Percentiles rank a stretch among this genome's conserved stretches.
phyloP scores from a whole-genome alignment of 1,140 invertebrate genomes.

The Eueides isabella region DNA sequence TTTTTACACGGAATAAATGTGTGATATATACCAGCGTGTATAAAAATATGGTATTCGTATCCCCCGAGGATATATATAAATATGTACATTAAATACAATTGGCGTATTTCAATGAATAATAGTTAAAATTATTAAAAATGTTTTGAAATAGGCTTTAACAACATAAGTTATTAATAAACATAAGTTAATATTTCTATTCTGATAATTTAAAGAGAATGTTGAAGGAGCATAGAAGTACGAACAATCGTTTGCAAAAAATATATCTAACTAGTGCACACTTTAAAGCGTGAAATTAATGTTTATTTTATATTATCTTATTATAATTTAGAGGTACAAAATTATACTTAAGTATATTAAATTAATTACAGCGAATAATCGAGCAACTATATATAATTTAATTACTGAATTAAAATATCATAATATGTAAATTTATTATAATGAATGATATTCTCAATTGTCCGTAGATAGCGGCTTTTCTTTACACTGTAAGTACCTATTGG shows the following conservation, averaged over 20 bases:
- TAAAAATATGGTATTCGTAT: neutral
- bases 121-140: too few relatives aligned
- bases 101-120: too few relatives aligned
- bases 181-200: too few relatives aligned
- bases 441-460: constrained; percentile 6
- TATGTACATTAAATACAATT: too few relatives aligned
- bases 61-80: too few relatives aligned
- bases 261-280: neutral
- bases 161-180: too few relatives aligned
- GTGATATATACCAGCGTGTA: neutral
- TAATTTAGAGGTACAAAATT: too few relatives aligned
- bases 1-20: constrained; percentile 3
- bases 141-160: too few relatives aligned
- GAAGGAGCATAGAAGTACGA: too few relatives aligned
- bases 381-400: neutral
- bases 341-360: neutral
- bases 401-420: neutral
- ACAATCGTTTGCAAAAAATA: neutral
- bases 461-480: constrained; percentile 3
- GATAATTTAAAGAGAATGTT: too few relatives aligned
- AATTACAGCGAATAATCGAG: neutral
- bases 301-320: neutral
- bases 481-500: neutral
- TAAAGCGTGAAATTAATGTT: neutral
- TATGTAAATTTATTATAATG: constrained; percentile 10